Evolutionary conservation across 1,140 invertebrate genomes (phyloP).

Genomic region (Leptinotarsa texana): DNA sequence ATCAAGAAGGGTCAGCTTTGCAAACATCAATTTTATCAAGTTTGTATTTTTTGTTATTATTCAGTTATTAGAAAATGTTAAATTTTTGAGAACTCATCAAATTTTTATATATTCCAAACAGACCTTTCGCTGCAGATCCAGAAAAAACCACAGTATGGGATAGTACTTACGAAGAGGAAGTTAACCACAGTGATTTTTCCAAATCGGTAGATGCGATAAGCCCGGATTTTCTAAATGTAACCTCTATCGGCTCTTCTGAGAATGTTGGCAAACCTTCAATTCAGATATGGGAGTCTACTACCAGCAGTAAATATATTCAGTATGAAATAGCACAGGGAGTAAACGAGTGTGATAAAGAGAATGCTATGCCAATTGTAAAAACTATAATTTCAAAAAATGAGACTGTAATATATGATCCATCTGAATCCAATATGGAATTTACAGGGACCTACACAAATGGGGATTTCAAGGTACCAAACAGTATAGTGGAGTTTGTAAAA

Average conservation of each 20-base stretch:
- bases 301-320: neutral
- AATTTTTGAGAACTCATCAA: conserved; percentile 3
- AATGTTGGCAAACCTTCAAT: neutral
- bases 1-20: conserved; percentile 37
- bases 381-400: neutral
- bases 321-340: neutral
- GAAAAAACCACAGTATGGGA: conserved; percentile 43
- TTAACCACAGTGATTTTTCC: conserved; percentile 29
- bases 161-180: conserved; percentile 37
- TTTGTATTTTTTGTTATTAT: conserved; percentile 20
- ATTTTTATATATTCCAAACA: conserved; percentile 19
- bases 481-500: conserved; percentile 1
- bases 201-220: neutral
- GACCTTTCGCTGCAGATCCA: conserved; percentile 38
- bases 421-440: neutral
- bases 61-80: neutral
- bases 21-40: conserved; percentile 38
- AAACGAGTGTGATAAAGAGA: conserved; percentile 13
- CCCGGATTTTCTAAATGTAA: neutral
- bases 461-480: neutral
- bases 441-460: neutral
- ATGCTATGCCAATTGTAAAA: conserved; percentile 3
- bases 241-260: neutral
- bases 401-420: neutral
- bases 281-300: neutral